Conservation (phyloP, 2,888 invertebrate genomes). For the Rhogogaster chlorosoma region DNA sequence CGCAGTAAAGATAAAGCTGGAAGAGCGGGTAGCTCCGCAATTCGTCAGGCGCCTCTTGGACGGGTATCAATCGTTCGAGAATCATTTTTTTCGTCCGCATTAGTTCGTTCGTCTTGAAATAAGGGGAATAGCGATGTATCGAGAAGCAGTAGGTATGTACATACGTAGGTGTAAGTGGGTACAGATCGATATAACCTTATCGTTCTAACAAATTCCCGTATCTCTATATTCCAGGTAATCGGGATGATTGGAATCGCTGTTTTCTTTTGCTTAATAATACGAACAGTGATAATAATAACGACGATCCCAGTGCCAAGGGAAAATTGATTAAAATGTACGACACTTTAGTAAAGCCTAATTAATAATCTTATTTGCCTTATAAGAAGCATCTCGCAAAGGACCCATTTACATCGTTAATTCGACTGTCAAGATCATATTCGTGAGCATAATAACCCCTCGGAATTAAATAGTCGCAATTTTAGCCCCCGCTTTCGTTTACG, state of each 20-base stretch:
- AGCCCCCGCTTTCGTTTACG: neutral
- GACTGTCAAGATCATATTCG: neutral
- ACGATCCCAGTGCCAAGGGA: neutral
- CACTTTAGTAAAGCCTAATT: neutral
- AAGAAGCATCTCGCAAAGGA: neutral
- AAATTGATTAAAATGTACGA: neutral
- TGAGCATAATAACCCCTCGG: neutral
- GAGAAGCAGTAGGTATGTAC: neutral
- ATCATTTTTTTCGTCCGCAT: conserved; percentile 85
- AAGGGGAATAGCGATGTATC: neutral
- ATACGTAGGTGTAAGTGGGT: neutral
- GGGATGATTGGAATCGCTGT: conserved; percentile 5
- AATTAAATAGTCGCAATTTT: neutral
- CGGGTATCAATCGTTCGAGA: conserved; percentile 84
- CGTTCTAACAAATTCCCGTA: neutral
- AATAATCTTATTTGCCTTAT: neutral
- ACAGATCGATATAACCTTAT: neutral
- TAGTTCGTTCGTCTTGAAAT: conserved; percentile 81
- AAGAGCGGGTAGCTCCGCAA: conserved; percentile 85
- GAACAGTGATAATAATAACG: neutral
- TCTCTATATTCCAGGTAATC: neutral
- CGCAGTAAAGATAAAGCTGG: conserved; percentile 73
- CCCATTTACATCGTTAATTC: neutral
- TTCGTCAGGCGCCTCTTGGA: conserved; percentile 84
- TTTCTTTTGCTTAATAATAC: neutral